Percentiles rank a stretch among this genome's conserved stretches.
Conservation (phyloP, 1,140 invertebrate species). For the Procambarus clarkii region DNA sequence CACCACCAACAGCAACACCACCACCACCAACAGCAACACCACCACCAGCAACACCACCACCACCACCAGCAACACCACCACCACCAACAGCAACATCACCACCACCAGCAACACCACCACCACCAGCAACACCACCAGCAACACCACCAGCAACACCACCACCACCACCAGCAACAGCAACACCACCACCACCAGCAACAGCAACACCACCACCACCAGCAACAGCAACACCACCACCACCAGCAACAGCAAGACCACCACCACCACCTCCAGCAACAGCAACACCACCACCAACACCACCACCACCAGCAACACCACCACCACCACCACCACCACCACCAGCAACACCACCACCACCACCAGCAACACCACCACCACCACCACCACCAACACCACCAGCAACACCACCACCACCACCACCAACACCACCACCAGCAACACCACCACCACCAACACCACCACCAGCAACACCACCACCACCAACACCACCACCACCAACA, state of each 20-base stretch:
- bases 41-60: slow-evolving; percentile 26
- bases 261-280: neutral
- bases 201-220: slow-evolving; percentile 12
- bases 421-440: too few species aligned
- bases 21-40: slow-evolving; percentile 4
- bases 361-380: too few species aligned
- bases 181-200: slow-evolving; percentile 14
- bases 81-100: slow-evolving; percentile 4
- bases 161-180: slow-evolving; percentile 11
- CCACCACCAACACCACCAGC: too few species aligned
- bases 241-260: neutral
- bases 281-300: neutral
- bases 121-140: neutral
- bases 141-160: neutral
- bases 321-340: too few species aligned
- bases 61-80: slow-evolving; percentile 19
- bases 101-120: slow-evolving; percentile 15
- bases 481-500: too few species aligned
- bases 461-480: too few species aligned
- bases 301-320: too few species aligned
- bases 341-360: too few species aligned
- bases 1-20: too few species aligned
- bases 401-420: too few species aligned
- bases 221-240: slow-evolving; percentile 6
- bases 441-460: too few species aligned